Evolutionary conservation across 2,888 invertebrate genomes (phyloP).

Genomic region (Pegoplata infirma): DNA sequence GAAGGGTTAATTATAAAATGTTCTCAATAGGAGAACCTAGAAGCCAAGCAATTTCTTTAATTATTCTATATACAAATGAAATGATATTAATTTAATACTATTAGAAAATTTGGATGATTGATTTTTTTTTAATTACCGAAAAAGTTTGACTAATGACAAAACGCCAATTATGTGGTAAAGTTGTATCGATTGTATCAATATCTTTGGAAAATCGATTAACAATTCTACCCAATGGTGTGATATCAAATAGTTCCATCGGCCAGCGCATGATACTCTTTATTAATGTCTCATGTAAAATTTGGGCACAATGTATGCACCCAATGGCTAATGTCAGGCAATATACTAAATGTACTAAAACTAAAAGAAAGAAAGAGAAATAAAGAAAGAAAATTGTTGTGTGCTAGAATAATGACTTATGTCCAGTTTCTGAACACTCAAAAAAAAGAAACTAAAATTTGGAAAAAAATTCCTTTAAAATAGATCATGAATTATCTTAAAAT

Average conservation of each 20-base stretch:
- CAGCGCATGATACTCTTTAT: constrained; percentile 82
- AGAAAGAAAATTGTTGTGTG: too few species aligned
- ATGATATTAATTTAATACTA: too few species aligned
- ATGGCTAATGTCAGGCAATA: constrained; percentile 76
- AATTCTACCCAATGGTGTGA: constrained; percentile 87
- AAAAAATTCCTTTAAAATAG: too few species aligned
- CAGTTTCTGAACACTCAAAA: too few species aligned
- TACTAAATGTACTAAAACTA: constrained; percentile 74
- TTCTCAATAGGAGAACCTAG: too few species aligned
- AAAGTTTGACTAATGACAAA: constrained; percentile 77
- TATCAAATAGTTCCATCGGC: constrained; percentile 88
- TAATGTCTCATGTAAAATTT: constrained; percentile 80
- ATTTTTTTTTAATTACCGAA: constrained; percentile 78
- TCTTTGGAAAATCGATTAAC: constrained; percentile 84
- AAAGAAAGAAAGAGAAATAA: neutral
- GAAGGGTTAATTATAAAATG: neutral
- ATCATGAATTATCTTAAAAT: too few species aligned
- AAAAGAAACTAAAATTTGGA: too few species aligned
- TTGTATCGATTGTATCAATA: constrained; percentile 80
- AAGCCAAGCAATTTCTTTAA: neutral
- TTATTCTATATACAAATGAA: neutral
- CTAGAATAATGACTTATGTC: too few species aligned
- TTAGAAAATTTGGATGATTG: neutral
- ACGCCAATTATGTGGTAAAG: constrained; percentile 78
- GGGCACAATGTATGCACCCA: constrained; percentile 80